These are phyloP conservation scores for Leptinotarsa lineolata DNA, from an alignment of 1,140 invertebrate genomes.

Conservation along the genomic window DNA sequence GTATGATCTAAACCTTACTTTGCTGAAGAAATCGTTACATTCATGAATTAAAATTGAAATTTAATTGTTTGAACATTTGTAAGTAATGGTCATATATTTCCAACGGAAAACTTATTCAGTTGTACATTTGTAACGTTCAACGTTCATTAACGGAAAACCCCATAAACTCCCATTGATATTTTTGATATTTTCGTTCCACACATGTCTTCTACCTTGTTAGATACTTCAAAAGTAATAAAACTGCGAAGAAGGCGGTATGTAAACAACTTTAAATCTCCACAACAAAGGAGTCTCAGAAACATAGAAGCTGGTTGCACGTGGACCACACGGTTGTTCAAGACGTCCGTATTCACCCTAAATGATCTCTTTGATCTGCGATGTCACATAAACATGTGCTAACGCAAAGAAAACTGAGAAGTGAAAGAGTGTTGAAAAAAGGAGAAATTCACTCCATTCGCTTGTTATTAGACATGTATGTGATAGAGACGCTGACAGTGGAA, in stretches of 20 bases:
- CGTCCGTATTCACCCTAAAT: slow-evolving; percentile 12
- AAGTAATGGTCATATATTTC: no score
- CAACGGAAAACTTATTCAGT: no score
- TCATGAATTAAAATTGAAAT: no score
- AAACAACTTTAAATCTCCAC: slow-evolving; percentile 35
- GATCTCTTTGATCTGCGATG: slow-evolving; percentile 23
- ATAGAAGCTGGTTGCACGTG: slow-evolving; percentile 41
- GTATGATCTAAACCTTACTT: no score
- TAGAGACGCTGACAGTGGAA: neutral
- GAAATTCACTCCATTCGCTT: neutral
- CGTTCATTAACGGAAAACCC: no score
- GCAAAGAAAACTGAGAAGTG: slow-evolving; percentile 2
- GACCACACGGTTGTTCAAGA: slow-evolving; percentile 37
- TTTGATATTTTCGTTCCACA: no score
- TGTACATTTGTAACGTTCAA: no score
- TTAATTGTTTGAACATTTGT: no score
- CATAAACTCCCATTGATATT: no score
- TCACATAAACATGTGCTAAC: slow-evolving; percentile 16
- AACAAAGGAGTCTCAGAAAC: slow-evolving; percentile 37
- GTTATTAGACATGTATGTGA: neutral
- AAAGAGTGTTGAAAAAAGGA: neutral
- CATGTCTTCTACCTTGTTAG: neutral
- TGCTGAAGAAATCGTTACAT: no score
- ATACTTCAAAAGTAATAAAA: slow-evolving; percentile 24
- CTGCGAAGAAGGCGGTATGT: slow-evolving; percentile 23